Percentiles rank a stretch among this genome's conserved stretches.
phyloP scores from a whole-genome alignment of 2,797 vertebrate species.

The Micrastur ruficollis region DNA sequence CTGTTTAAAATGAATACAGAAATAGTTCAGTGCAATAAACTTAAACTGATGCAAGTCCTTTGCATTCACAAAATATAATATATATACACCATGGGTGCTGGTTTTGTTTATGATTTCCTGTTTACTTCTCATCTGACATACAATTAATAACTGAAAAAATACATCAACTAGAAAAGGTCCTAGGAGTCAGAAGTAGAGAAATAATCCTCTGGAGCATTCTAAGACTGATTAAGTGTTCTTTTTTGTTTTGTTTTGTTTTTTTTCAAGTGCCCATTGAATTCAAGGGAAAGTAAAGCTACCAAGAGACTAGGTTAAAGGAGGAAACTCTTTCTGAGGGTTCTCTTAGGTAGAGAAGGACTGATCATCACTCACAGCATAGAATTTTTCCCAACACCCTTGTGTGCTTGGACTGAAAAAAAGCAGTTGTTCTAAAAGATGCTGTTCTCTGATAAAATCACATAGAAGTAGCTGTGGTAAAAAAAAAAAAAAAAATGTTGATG shows the following conservation, averaged over 20 bases:
- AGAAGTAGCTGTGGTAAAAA: background rate
- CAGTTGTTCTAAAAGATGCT: background rate
- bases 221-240: background rate
- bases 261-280: background rate
- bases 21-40: background rate
- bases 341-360: background rate
- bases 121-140: background rate
- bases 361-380: background rate
- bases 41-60: background rate
- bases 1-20: background rate
- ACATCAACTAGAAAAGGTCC: background rate
- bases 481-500: background rate
- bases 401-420: background rate
- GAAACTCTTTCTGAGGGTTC: background rate
- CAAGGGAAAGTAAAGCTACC: background rate
- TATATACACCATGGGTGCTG: background rate
- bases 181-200: background rate
- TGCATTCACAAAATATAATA: background rate
- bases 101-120: background rate
- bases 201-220: background rate
- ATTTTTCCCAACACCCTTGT: accelerated
- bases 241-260: background rate
- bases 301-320: background rate
- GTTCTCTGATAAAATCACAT: background rate
- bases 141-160: background rate